Base-by-base conservation (phyloP, 1,140 invertebrate species). In the Camponotus vicinus region DNA sequence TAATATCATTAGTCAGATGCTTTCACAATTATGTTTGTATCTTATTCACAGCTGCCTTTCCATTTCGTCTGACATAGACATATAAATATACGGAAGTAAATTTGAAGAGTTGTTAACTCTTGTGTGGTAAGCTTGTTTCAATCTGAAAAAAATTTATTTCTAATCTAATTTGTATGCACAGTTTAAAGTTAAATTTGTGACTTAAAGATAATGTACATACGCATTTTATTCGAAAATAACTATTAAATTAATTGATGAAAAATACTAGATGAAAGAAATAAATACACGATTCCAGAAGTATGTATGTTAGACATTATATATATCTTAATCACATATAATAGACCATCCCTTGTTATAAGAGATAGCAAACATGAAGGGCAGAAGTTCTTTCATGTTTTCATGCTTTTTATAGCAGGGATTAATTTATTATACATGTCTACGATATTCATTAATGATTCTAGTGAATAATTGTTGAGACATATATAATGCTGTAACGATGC, bases 1-100 rank as follows among this genome's bases (percentile, higher is more conserved):
- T 67, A 82, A 80, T 86, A 89, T 64, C 42, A 52, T 27, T 37
- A 61, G 40, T 42, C n/a, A 21, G 69, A 83, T 73, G 55, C 69
- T 61, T 61, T 75, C 57, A 61, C 37, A 73, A 61, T 27, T 73
- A 45, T 69, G 27, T 64, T 32, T 9, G 40, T 27, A 63, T 77
- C 57, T 61, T 21, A 57, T 32, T 70, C 42, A 70, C n/a, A 70
- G 8, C 37, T 70, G 66, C 34, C 52, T 70, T 70, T 70, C 18
- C 15, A 59, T 61, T 75, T 83, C 40, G 18, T 82, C 52, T 49
- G 57, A 75, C 7, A 83, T 15, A 73, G 61, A 82, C 27, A 21
- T n/a, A 52, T 61, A 71, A 18, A 59, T 63, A 73, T 0, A 45
- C 6, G 15, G 45, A 18, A 4, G 13, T 45, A 37, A 61, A 73